These are phyloP conservation scores for Mastomys coucha DNA, from an alignment of 2,113 vertebrate genomes.

Conservation along the genomic window DNA sequence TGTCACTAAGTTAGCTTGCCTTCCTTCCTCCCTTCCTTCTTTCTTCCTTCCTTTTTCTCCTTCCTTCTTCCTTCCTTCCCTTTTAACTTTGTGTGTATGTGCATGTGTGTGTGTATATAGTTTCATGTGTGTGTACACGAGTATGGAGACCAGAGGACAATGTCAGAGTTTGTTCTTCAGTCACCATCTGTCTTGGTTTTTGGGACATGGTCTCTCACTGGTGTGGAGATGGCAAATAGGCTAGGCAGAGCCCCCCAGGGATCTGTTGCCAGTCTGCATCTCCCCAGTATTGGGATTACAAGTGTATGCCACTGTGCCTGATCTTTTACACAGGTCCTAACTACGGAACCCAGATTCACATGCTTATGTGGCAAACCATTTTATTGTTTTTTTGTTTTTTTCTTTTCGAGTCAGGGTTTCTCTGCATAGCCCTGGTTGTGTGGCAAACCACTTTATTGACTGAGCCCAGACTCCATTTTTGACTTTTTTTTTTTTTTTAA, in stretches of 20 bases:
- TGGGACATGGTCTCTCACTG: neutral
- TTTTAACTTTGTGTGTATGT: neutral
- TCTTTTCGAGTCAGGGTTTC: no score
- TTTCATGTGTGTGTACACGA: neutral
- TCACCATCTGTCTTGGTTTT: neutral
- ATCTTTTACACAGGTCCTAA: neutral
- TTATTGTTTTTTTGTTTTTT: neutral
- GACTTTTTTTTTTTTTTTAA: neutral
- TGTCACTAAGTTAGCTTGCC: neutral
- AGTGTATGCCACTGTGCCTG: neutral
- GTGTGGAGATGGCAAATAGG: neutral
- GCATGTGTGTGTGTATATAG: no score
- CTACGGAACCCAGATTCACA: neutral
- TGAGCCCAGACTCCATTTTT: neutral
- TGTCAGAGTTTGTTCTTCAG: neutral
- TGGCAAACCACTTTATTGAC: neutral
- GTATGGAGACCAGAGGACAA: neutral
- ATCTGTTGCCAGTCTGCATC: neutral
- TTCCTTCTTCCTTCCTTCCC: no score
- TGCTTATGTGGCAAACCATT: neutral
- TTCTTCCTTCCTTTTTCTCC: no score
- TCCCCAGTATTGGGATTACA: neutral
- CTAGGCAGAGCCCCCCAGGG: neutral
- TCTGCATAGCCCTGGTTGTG: no score
- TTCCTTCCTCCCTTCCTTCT: no score